phyloP scores from a whole-genome alignment of 2,113 vertebrate species.

The Rhinopithecus roxellana region DNA sequence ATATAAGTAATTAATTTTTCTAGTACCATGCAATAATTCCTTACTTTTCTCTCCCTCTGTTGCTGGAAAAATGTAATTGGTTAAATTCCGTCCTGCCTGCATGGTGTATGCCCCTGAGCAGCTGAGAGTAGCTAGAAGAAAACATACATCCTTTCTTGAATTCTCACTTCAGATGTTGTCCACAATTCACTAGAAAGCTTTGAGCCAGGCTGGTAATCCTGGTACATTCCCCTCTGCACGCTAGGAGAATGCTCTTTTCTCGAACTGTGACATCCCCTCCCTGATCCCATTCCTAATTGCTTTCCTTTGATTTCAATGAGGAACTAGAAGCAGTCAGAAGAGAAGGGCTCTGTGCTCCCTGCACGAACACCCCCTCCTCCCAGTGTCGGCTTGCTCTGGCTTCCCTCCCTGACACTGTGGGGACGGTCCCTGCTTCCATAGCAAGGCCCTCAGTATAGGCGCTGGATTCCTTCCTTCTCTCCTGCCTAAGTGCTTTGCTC shows the following conservation, averaged over 20 bases:
- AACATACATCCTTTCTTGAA: background rate
- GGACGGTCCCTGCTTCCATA: background rate
- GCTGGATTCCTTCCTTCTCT: background rate
- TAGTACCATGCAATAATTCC: background rate
- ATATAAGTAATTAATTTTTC: background rate
- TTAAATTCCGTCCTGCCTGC: background rate
- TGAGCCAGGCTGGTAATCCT: background rate
- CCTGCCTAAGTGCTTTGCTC: background rate
- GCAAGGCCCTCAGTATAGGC: too few species aligned
- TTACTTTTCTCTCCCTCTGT: background rate
- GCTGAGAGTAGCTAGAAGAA: background rate
- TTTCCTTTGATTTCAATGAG: background rate
- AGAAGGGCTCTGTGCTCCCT: background rate
- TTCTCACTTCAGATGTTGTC: background rate
- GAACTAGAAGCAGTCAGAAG: background rate
- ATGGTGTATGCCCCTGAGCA: background rate
- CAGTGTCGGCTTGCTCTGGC: background rate
- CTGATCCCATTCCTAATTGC: background rate
- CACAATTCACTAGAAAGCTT: background rate
- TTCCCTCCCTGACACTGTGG: background rate
- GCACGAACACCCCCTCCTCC: fast-evolving
- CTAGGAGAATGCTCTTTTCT: background rate
- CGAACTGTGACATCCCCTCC: fast-evolving
- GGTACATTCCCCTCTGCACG: background rate
- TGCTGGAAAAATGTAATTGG: background rate